A percentile compares a stretch with the other conserved stretches of the same genome.
phyloP scores from a whole-genome alignment of 92 coral and sea anemone genomes.

The Galaxea fascicularis region DNA sequence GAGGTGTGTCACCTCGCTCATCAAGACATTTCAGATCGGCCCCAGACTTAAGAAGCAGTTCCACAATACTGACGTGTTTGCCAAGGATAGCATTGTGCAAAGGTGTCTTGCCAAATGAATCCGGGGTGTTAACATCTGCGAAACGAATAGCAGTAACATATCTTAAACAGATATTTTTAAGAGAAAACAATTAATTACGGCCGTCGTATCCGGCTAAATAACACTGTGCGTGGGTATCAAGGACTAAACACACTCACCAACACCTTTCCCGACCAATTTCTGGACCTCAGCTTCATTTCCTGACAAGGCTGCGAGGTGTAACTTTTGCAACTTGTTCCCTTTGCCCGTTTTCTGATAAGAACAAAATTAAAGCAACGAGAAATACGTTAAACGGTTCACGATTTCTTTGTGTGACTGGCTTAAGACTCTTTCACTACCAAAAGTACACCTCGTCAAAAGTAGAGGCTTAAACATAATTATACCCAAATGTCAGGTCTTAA shows the following conservation, averaged over 20 bases:
- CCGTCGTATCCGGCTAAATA: too few species aligned
- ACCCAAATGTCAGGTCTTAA: too few species aligned
- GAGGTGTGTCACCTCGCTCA: conserved; percentile 86
- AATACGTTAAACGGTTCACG: not conserved
- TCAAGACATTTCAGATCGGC: conserved; percentile 76
- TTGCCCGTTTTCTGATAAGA: conserved; percentile 63
- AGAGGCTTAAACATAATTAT: too few species aligned
- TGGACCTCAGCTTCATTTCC: conserved; percentile 85
- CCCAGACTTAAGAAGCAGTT: conserved; percentile 75
- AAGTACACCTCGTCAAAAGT: too few species aligned
- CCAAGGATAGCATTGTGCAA: conserved; percentile 89
- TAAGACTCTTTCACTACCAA: too few species aligned
- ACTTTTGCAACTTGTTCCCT: conserved; percentile 75
- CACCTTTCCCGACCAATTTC: conserved; percentile 75
- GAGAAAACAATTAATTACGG: not conserved
- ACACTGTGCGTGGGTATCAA: too few species aligned
- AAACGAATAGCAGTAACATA: not conserved
- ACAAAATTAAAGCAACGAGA: not conserved
- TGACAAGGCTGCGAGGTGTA: conserved; percentile 83
- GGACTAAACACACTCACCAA: conserved; percentile 63
- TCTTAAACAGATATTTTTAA: too few species aligned
- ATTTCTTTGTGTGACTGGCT: not conserved
- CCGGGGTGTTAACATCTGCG: conserved; percentile 73
- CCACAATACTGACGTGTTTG: conserved; percentile 71
- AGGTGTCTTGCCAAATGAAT: conserved; percentile 88